Conservation (phyloP, 1,140 invertebrate species). For the Listronotus bonariensis region DNA sequence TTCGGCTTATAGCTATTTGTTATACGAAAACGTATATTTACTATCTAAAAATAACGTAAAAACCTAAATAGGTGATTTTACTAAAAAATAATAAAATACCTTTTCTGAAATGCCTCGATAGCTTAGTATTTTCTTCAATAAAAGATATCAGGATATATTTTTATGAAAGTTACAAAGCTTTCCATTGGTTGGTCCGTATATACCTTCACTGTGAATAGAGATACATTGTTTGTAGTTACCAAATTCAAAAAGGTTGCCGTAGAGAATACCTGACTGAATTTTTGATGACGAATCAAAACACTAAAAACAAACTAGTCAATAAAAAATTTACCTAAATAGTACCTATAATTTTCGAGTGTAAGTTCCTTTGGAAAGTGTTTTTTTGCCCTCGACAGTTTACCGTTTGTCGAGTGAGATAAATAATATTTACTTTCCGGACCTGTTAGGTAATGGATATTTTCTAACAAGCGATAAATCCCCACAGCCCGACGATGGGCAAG, state of each 20-base stretch:
- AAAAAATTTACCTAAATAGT: too few species aligned
- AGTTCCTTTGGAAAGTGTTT: too few species aligned
- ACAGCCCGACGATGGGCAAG: too few species aligned
- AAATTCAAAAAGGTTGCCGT: conserved; percentile 44
- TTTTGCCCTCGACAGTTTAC: too few species aligned
- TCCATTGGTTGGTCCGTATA: conserved; percentile 27
- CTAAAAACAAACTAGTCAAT: too few species aligned
- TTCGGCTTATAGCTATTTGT: too few species aligned
- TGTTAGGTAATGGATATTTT: too few species aligned
- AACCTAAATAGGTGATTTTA: too few species aligned
- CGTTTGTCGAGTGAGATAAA: neutral
- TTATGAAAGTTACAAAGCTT: conserved; percentile 40
- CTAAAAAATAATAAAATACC: conserved; percentile 9
- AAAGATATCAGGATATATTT: conserved; percentile 29
- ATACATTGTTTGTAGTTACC: conserved; percentile 44
- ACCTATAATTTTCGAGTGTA: too few species aligned
- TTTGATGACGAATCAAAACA: conserved; percentile 51
- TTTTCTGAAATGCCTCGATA: conserved; percentile 34
- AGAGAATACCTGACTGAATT: conserved; percentile 42
- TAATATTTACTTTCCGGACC: neutral
- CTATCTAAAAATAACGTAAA: too few species aligned
- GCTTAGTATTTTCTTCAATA: conserved; percentile 38
- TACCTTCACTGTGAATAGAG: conserved; percentile 15
- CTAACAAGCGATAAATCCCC: too few species aligned
- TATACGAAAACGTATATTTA: too few species aligned